A percentile compares a stretch with the other conserved stretches of the same genome.
Evolutionary conservation across 2,797 vertebrate species (phyloP).

Genomic region (Uromys caudimaculatus): DNA sequence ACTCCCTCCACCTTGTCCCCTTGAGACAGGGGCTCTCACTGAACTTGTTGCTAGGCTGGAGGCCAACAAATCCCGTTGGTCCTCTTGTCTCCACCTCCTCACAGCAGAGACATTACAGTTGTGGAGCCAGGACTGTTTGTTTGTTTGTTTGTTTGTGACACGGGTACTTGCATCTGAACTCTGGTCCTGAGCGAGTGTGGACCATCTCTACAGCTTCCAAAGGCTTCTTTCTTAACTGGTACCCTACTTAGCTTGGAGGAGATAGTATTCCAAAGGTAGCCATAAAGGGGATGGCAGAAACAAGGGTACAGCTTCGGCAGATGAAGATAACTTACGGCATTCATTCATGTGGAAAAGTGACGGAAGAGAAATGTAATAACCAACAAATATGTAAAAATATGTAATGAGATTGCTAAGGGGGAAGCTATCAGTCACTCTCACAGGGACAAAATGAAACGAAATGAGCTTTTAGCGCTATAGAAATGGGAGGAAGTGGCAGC

Average conservation of each 20-base stretch:
- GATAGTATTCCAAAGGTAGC: conserved; percentile 33
- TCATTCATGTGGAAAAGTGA: conserved; percentile 68
- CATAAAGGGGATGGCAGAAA: conserved; percentile 43
- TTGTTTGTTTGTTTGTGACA: not conserved
- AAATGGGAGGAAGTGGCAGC: conserved; percentile 42
- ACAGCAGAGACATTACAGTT: not conserved
- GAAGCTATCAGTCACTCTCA: conserved; percentile 63
- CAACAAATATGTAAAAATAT: conserved; percentile 75
- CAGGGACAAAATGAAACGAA: conserved; percentile 65
- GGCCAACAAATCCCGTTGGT: not conserved
- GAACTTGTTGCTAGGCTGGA: not conserved
- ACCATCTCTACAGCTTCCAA: not conserved
- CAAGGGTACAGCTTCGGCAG: conserved; percentile 47
- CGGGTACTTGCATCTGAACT: not conserved
- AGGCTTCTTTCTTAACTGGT: not conserved
- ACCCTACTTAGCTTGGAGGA: not conserved
- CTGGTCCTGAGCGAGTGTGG: not conserved
- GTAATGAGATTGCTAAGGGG: conserved; percentile 61
- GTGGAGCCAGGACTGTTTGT: not conserved
- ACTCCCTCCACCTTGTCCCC: too few relatives aligned
- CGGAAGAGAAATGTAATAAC: conserved; percentile 66
- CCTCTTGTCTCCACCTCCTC: not conserved
- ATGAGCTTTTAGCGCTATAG: conserved; percentile 40
- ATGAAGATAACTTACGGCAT: conserved; percentile 50
- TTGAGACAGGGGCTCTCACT: not conserved